phyloP scores from a whole-genome alignment of 2,888 invertebrate species.

The Endotricha flammealis region DNA sequence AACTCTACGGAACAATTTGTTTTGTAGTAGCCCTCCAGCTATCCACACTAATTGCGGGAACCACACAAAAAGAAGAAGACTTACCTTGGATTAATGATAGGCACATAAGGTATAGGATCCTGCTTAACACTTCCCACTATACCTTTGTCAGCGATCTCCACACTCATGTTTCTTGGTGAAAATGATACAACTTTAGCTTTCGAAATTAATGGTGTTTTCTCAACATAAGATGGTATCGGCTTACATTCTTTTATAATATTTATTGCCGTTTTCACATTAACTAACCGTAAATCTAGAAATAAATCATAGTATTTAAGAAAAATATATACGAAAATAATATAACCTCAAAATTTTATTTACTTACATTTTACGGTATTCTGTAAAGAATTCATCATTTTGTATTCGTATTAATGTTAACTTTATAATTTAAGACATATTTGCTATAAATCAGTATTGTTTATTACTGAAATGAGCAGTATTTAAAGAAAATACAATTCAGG shows the following conservation, averaged over 20 bases:
- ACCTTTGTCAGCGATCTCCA: constrained; percentile 49
- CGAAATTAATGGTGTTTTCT: constrained; percentile 28
- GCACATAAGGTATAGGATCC: constrained; percentile 58
- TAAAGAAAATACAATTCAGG: too few species aligned
- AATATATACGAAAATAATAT: constrained; percentile 22
- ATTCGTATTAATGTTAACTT: too few species aligned
- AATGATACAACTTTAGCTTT: constrained; percentile 39
- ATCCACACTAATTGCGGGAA: too few species aligned
- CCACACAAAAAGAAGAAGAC: too few species aligned
- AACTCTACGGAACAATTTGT: too few species aligned
- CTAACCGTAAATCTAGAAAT: constrained; percentile 55
- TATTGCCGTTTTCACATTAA: constrained; percentile 53
- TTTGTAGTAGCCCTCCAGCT: too few species aligned
- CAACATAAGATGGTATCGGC: constrained; percentile 25
- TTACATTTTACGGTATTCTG: constrained; percentile 61
- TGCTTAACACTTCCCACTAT: constrained; percentile 38
- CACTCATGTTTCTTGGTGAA: constrained; percentile 49
- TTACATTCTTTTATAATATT: constrained; percentile 50
- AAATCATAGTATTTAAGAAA: neutral
- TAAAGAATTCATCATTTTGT: constrained; percentile 49
- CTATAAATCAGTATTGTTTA: too few species aligned
- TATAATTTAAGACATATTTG: too few species aligned
- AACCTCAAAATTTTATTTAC: constrained; percentile 44
- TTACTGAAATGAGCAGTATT: too few species aligned
- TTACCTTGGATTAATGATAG: constrained; percentile 63